These are phyloP conservation scores for Ammodytes marinus DNA, from an alignment of 2,113 vertebrate genomes.

Conservation along the genomic window DNA sequence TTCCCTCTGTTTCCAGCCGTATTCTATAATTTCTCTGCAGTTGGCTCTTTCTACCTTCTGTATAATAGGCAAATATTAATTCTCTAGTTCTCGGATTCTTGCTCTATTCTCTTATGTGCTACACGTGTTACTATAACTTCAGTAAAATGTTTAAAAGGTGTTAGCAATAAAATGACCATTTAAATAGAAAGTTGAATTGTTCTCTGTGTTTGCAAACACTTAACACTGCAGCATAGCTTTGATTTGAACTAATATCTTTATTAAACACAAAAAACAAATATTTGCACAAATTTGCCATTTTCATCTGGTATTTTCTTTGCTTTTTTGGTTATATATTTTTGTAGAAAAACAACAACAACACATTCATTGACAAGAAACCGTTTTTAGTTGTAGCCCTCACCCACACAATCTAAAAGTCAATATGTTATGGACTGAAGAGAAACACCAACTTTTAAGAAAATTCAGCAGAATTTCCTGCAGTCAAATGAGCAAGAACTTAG, in stretches of 20 bases:
- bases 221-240: not conserved
- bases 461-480: too few relatives aligned
- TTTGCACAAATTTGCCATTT: not conserved
- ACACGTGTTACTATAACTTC: constrained; percentile 81
- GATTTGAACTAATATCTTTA: not conserved
- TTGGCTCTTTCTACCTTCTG: constrained; percentile 45
- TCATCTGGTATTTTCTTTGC: not conserved
- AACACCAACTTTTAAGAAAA: too few relatives aligned
- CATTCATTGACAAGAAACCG: not conserved
- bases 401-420: too few relatives aligned
- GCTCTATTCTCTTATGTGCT: constrained; percentile 80
- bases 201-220: constrained; percentile 10
- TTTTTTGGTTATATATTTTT: not conserved
- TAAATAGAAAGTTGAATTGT: constrained; percentile 65
- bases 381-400: not conserved
- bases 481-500: too few relatives aligned
- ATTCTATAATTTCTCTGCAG: too few relatives aligned
- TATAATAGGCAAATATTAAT: constrained; percentile 70
- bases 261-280: not conserved
- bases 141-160: constrained; percentile 82
- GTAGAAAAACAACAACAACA: too few relatives aligned
- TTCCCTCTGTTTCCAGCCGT: too few relatives aligned
- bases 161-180: constrained; percentile 84
- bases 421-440: too few relatives aligned
- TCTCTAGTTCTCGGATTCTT: constrained; percentile 80